Evolutionary conservation across 2,113 vertebrate genomes (phyloP).

Genomic region (Toxostoma redivivum): DNA sequence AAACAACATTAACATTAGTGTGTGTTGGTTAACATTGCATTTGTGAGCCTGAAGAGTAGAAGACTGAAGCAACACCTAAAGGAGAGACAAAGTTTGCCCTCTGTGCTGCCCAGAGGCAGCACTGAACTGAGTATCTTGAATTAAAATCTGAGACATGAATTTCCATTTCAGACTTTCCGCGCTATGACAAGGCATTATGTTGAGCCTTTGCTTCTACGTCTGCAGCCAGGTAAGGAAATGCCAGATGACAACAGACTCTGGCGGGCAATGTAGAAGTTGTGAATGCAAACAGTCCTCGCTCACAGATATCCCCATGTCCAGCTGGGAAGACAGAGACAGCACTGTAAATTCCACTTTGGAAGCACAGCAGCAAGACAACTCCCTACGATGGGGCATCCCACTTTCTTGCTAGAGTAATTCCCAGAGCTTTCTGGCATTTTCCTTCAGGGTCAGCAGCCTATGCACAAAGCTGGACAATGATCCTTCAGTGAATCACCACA

Average conservation of each 20-base stretch:
- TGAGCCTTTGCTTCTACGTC: background rate
- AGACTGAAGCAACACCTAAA: background rate
- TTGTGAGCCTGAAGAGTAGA: background rate
- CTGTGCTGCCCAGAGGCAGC: background rate
- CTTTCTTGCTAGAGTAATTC: background rate
- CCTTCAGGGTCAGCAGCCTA: background rate
- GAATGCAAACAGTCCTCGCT: background rate
- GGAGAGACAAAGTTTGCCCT: background rate
- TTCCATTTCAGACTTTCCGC: background rate
- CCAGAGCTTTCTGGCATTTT: background rate
- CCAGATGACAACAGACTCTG: background rate
- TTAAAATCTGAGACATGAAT: background rate
- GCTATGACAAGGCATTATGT: accelerated
- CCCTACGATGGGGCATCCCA: accelerated
- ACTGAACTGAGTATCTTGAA: background rate
- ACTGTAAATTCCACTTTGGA: background rate
- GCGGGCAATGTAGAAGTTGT: accelerated
- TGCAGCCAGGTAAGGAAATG: background rate
- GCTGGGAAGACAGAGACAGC: background rate
- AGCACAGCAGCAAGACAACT: background rate
- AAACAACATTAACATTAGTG: background rate
- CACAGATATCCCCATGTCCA: accelerated
- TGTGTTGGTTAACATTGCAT: background rate
- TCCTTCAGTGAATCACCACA: background rate
- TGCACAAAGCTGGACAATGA: background rate